Evolutionary conservation across 1,140 invertebrate genomes (phyloP).

Genomic region (Rhopalosiphum padi): DNA sequence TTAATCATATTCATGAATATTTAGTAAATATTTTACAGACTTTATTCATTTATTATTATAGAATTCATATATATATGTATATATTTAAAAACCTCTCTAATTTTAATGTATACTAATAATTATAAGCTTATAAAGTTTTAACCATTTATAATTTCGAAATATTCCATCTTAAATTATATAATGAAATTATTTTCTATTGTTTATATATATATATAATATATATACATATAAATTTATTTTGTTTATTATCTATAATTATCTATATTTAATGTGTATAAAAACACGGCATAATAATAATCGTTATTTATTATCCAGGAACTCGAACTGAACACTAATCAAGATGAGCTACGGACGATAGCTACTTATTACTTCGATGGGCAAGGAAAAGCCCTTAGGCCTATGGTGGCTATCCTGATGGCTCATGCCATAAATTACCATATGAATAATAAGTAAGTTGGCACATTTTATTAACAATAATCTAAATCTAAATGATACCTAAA

Average conservation of each 20-base stretch:
- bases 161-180: not conserved
- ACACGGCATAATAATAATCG: not conserved
- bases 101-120: not conserved
- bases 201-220: not conserved
- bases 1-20: not conserved
- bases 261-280: not conserved
- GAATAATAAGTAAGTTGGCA: slow-evolving; percentile 74
- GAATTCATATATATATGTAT: not conserved
- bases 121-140: not conserved
- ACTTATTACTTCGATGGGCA: slow-evolving; percentile 97
- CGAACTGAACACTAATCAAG: slow-evolving; percentile 76
- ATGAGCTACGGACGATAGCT: slow-evolving; percentile 84
- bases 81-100: not conserved
- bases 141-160: not conserved
- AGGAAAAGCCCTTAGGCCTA: slow-evolving; percentile 92
- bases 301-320: slow-evolving; percentile 72
- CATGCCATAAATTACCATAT: slow-evolving; percentile 89
- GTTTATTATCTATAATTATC: not conserved
- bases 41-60: not conserved
- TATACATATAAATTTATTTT: not conserved
- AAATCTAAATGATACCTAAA: not conserved
- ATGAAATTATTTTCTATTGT: not conserved
- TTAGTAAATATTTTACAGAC: not conserved
- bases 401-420: slow-evolving; percentile 90
- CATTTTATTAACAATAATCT: not conserved